Evolutionary conservation across 2,888 invertebrate species (phyloP), one percentile per base, ranked within the genome.

Genomic region (Acronicta alni): DNA sequence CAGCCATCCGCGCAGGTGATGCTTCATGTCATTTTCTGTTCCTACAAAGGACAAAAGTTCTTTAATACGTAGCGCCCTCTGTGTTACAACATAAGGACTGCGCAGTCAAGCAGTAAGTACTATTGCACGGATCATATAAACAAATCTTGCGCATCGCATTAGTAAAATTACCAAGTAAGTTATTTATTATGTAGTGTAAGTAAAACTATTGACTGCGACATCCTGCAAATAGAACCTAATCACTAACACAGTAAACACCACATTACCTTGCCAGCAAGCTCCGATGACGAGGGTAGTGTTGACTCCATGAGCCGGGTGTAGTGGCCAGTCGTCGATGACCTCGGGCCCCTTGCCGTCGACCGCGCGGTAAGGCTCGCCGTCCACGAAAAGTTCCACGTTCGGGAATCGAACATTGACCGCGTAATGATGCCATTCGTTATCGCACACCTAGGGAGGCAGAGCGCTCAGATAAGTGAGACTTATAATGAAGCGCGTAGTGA

Each of bases 401-500:
- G 98, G 98, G 95, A 99, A 98, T 75, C 98, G 97, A 4, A 99
- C 97, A 86, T 98, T 98, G 42, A 99, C 95, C 0, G 99, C 98
- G 93, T 98, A 99, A 92, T 99, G 99, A 95, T 99, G 99, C 99
- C 99, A 99, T 84, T 98, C 97, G 89, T 98, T 98, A 92, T 99
- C 99, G 93, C 99, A 99, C 49, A 98, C 97, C 96, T 97, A 0
- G 0, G 3, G 14, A 14, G 6, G 12, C 16, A 15, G 1, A 10
- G 8, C n/a, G n/a, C n/a, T n/a, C n/a, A n/a, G n/a, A n/a, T n/a
- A n/a, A n/a, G n/a, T n/a, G n/a, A n/a, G n/a, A n/a, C n/a, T n/a
- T n/a, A n/a, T n/a, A n/a, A n/a, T n/a, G n/a, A n/a, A n/a, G n/a
- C n/a, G n/a, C n/a, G n/a, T n/a, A n/a, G n/a, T n/a, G n/a, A n/a